These are phyloP conservation scores for Anolis apletophallus DNA, from an alignment of 2,797 vertebrate genomes.

Conservation along the genomic window DNA sequence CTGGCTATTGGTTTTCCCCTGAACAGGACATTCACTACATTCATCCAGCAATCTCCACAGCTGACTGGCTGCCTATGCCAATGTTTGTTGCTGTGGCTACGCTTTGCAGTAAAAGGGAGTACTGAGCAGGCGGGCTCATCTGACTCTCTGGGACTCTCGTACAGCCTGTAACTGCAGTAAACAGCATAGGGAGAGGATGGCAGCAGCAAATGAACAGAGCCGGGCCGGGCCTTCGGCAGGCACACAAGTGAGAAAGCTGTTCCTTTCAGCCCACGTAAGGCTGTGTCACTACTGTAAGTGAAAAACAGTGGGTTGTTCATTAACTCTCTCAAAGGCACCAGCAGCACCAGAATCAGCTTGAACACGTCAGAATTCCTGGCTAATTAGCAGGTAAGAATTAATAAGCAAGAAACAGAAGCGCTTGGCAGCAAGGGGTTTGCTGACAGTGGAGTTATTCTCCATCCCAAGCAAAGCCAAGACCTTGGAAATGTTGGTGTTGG, in stretches of 20 bases:
- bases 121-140: background rate
- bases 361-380: slow-evolving; percentile 9
- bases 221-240: background rate
- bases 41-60: slow-evolving; percentile 23
- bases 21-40: background rate
- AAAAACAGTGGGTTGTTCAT: slow-evolving; percentile 36
- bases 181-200: background rate
- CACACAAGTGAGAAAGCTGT: background rate
- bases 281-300: background rate
- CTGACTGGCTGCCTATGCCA: slow-evolving; percentile 34
- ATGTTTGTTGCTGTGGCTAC: background rate
- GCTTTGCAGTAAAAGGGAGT: slow-evolving; percentile 24
- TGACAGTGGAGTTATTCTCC: background rate
- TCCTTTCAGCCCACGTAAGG: background rate
- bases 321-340: slow-evolving; percentile 27
- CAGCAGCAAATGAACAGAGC: background rate
- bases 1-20: background rate
- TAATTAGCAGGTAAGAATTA: slow-evolving; percentile 63
- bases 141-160: background rate
- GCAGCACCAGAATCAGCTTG: background rate
- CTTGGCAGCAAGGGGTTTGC: background rate
- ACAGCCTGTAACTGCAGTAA: slow-evolving; percentile 7
- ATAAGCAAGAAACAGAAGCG: background rate
- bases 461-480: slow-evolving; percentile 4
- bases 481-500: slow-evolving; percentile 4